Evolutionary conservation across 1,140 invertebrate species (phyloP), one percentile per base, ranked within the genome.

Genomic region (Drosophila azteca): DNA sequence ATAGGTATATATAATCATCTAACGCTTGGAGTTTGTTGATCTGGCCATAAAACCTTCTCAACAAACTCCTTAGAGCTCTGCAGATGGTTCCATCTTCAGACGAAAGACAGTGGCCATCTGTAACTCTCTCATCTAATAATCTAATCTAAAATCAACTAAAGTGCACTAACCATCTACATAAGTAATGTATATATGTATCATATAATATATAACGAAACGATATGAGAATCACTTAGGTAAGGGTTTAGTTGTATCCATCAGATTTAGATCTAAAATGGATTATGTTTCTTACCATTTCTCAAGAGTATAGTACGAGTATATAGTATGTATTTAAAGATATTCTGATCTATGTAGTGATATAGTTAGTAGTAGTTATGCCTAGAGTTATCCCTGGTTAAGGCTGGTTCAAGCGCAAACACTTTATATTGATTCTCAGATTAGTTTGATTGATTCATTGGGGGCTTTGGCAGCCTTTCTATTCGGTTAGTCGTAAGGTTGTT

Each of bases 161-260:
- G 66, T 81, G 78, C 82, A 85, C 68, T 76, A 85, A 64, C 15
- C 77, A 71, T 6, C 82, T 85, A 85, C 82, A 35, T 67, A 63
- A 61, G 17, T 75, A 41, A 69, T 58, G n/a, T n/a, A 54, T 58
- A 57, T 22, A 1, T 41, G 20, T 13, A 24, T 44, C 20, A n/a
- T 64, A 74, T 59, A 59, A 72, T 66, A 60, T 68, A 35, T 62
- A 77, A 57, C 52, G 51, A 68, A 76, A 76, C 24, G 48, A 55
- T 55, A 76, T 76, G 17, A 35, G 44, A 75, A 67, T 20, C 20
- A n/a, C 24, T 20, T 17, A 26, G 11, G 22, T 17, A 26, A n/a
- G 22, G 51, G 58, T 39, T 26, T 17, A 54, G 51, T 51, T 39
- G 20, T 17, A 54, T 29, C 53, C 50, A 41, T 9, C 35, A 39